Conservation (phyloP, 2,888 invertebrate species). For the Campoplex capitator region DNA sequence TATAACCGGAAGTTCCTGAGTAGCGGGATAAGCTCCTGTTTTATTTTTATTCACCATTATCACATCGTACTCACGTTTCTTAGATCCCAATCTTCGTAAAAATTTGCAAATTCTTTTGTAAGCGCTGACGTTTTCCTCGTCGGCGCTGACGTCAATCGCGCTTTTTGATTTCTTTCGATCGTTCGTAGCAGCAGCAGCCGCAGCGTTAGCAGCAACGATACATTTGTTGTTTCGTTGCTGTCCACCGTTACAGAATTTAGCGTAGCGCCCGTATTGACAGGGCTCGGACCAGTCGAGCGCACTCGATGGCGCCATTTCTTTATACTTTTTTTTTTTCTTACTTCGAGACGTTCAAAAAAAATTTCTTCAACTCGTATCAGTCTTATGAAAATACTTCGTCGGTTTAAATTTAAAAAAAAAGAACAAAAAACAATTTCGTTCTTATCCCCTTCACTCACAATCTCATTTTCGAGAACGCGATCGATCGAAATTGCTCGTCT, state of each 20-base stretch:
- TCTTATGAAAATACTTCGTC: constrained; percentile 39
- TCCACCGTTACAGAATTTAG: constrained; percentile 72
- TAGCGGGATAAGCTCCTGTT: not conserved
- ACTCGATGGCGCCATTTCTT: constrained; percentile 80
- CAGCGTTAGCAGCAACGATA: no score
- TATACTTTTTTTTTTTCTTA: constrained; percentile 1
- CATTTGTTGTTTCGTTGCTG: constrained; percentile 53
- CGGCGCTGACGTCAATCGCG: constrained; percentile 76
- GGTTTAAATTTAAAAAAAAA: not conserved
- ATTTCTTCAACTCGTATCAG: constrained; percentile 18
- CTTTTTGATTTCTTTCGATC: constrained; percentile 75
- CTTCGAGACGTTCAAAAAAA: not conserved
- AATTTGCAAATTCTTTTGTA: constrained; percentile 83
- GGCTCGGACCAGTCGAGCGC: constrained; percentile 82
- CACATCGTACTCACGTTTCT: constrained; percentile 80
- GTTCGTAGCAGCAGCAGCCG: not conserved
- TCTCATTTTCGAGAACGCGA: not conserved
- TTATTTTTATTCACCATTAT: not conserved
- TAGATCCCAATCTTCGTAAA: constrained; percentile 78
- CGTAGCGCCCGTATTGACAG: constrained; percentile 81
- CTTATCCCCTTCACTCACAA: not conserved
- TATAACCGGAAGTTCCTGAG: not conserved
- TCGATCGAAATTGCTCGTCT: not conserved
- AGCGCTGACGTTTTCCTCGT: constrained; percentile 78
- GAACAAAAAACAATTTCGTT: no score